These are phyloP conservation scores for Cisticola juncidis DNA, from an alignment of 2,113 vertebrate genomes.

Conservation along the genomic window DNA sequence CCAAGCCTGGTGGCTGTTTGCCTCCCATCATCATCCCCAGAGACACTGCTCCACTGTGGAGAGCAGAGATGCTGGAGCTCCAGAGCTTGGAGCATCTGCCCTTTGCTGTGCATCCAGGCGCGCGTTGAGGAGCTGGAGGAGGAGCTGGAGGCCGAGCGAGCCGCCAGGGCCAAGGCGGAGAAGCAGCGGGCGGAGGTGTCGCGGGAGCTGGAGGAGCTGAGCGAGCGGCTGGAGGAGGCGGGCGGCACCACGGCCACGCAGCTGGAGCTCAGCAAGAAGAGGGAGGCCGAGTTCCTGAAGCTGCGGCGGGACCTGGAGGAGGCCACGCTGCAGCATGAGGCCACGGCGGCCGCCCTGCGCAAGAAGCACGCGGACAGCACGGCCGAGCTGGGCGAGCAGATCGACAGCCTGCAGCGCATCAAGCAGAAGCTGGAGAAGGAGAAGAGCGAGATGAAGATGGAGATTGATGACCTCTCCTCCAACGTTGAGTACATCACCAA, in stretches of 20 bases:
- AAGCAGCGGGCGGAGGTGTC: conserved; percentile 88
- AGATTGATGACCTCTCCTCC: conserved; percentile 85
- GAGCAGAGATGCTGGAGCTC: not conserved
- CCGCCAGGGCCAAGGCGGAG: conserved; percentile 85
- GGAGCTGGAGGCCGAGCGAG: conserved; percentile 88
- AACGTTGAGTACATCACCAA: conserved; percentile 87
- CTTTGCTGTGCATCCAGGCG: conserved; percentile 67
- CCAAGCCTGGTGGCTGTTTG: not conserved
- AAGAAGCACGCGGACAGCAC: conserved; percentile 86
- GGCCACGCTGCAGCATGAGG: conserved; percentile 85
- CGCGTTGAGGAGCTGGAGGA: conserved; percentile 91
- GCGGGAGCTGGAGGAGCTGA: conserved; percentile 90
- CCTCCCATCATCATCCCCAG: not conserved
- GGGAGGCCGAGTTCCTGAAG: conserved; percentile 84
- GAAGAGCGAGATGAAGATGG: conserved; percentile 89
- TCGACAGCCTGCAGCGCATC: conserved; percentile 87
- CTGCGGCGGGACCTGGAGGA: conserved; percentile 90
- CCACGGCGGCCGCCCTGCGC: conserved; percentile 76
- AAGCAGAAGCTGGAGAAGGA: conserved; percentile 95
- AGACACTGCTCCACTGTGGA: not conserved
- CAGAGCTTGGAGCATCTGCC: not conserved
- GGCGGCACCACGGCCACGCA: conserved; percentile 82
- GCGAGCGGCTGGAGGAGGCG: conserved; percentile 88
- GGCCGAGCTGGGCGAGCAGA: conserved; percentile 87
- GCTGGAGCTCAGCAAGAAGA: conserved; percentile 88